Evolutionary conservation across 2,888 invertebrate species (phyloP).

Genomic region (Mamestra brassicae): DNA sequence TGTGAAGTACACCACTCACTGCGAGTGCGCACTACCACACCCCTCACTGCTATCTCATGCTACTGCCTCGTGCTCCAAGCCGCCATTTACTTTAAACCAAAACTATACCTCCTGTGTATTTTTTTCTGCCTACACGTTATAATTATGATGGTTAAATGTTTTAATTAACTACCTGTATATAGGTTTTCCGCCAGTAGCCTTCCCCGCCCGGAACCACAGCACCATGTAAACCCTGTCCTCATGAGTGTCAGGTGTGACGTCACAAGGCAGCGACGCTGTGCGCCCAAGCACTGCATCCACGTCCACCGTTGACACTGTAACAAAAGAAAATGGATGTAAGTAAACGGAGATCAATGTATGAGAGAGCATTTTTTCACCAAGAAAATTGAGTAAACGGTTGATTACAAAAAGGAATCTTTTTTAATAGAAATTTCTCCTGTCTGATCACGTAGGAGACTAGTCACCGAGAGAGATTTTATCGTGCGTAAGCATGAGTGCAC

Average conservation of each 20-base stretch:
- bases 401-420: no score
- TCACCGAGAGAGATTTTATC: no score
- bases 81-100: not conserved
- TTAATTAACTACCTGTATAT: conserved; percentile 92
- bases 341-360: not conserved
- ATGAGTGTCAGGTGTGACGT: conserved; percentile 95
- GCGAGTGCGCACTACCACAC: not conserved
- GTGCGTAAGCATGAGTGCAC: no score
- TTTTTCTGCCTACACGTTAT: no score
- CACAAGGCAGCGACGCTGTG: conserved; percentile 96
- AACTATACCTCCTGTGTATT: not conserved
- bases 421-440: no score
- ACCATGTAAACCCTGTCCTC: conserved; percentile 98
- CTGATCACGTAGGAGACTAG: no score
- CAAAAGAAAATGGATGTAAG: conserved; percentile 47
- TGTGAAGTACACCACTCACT: not conserved
- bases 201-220: conserved; percentile 95
- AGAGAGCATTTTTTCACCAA: no score
- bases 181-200: conserved; percentile 95
- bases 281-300: conserved; percentile 96
- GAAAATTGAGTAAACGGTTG: no score
- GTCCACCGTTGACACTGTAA: conserved; percentile 87
- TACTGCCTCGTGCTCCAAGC: not conserved
- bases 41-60: not conserved
- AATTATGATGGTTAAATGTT: no score